phyloP scores from a whole-genome alignment of 2,888 invertebrate genomes.

The Junonia oenone region DNA sequence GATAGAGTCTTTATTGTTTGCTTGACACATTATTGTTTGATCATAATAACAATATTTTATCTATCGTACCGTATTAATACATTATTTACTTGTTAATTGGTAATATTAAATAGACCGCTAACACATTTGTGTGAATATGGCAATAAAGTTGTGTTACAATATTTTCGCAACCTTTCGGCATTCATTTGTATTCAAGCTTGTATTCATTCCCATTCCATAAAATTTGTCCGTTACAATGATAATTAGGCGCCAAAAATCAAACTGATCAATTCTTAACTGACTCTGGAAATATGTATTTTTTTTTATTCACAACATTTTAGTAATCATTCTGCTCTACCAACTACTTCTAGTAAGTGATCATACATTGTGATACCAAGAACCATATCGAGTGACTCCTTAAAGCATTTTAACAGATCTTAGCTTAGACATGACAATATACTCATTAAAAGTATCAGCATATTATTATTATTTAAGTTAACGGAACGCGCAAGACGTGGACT shows the following conservation, averaged over 20 bases:
- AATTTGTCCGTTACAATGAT: conserved; percentile 3
- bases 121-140: background rate
- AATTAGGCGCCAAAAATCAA: background rate
- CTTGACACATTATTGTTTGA: background rate
- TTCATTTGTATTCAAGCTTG: conserved; percentile 17
- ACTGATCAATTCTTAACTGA: background rate
- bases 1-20: background rate
- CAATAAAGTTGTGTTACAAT: background rate
- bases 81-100: background rate
- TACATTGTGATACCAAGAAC: background rate
- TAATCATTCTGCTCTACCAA: no score
- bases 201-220: conserved; percentile 1
- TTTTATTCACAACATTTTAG: no score
- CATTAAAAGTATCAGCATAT: background rate
- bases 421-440: background rate
- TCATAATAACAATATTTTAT: background rate
- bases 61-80: background rate
- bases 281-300: no score
- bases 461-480: conserved; percentile 42
- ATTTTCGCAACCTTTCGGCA: conserved; percentile 6
- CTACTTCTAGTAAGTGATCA: no score
- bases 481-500: conserved; percentile 47
- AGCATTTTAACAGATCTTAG: background rate
- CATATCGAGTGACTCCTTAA: conserved; percentile 12
- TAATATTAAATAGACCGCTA: background rate